A percentile compares a stretch with the other conserved stretches of the same genome.
Evolutionary conservation across 2,888 invertebrate species (phyloP).

Genomic region (Smittia sp.): DNA sequence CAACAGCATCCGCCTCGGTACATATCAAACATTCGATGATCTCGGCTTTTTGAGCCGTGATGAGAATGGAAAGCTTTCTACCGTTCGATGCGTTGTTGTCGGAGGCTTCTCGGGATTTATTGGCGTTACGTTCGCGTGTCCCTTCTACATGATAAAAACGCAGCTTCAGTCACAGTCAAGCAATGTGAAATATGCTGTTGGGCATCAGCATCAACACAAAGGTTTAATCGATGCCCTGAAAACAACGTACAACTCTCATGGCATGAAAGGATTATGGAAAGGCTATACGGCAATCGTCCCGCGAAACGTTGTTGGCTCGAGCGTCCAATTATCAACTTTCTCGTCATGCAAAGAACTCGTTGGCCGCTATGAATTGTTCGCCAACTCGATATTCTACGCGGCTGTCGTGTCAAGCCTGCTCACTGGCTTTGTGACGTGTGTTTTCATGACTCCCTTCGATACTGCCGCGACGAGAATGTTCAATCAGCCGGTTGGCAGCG

Average conservation of each 20-base stretch:
- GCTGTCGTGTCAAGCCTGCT: constrained; percentile 69
- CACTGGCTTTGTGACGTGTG: constrained; percentile 71
- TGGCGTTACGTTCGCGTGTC: constrained; percentile 70
- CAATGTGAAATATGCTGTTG: constrained; percentile 73
- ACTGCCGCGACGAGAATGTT: constrained; percentile 34
- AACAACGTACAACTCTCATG: constrained; percentile 57
- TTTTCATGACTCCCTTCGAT: constrained; percentile 50
- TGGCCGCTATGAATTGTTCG: constrained; percentile 44
- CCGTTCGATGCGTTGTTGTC: constrained; percentile 45
- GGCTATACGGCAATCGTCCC: constrained; percentile 71
- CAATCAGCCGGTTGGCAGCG: constrained; percentile 13
- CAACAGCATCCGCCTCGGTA: constrained; percentile 57
- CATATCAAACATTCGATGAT: constrained; percentile 63
- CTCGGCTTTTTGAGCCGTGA: constrained; percentile 55
- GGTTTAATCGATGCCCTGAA: constrained; percentile 57
- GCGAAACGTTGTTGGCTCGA: constrained; percentile 76
- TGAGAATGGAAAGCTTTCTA: constrained; percentile 43
- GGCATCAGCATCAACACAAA: constrained; percentile 72
- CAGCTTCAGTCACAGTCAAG: constrained; percentile 75
- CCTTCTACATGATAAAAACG: constrained; percentile 78
- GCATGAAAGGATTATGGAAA: constrained; percentile 69
- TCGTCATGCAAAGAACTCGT: constrained; percentile 57
- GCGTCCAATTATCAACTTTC: constrained; percentile 79
- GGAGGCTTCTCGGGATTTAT: constrained; percentile 61
- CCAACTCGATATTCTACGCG: constrained; percentile 56